Evolutionary conservation across 2,113 vertebrate species (phyloP), one percentile per base, ranked within the genome.

Genomic region (Romanogobio albipinnatus): DNA sequence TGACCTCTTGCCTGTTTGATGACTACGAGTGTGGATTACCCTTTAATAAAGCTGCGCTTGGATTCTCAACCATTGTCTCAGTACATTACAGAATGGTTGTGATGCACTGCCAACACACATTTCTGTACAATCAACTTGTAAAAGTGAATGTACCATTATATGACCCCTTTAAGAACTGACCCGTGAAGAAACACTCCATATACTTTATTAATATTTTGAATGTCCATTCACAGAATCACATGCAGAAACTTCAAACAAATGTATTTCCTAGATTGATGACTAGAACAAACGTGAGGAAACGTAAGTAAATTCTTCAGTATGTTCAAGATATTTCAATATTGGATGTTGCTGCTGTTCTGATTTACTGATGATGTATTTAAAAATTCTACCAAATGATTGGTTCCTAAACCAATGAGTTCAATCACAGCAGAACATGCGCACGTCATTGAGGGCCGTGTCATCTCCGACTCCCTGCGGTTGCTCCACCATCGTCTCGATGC

Each of bases 401-500:
- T 74, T 47, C 15, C 71, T 14, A 7, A 74, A 15, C 0, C 13
- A 49, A 33, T 58, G 39, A 3, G n/a, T 36, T 86, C 58, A 88
- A 22, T 88, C 76, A 4, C 87, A 88, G 77, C 87, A 88, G 82
- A 43, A 84, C 10, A 88, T 61, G 33, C 82, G 70, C 19, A 76
- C 81, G 1, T 88, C 87, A 43, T 88, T 88, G 66, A 88, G 85
- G 0, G 82, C 85, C 9, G 87, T 88, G 47, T 88, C 85, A 3
- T 88, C 87, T 82, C 71, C 87, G 11, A 84, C 13, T 1, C 85
- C 85, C 71, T 56, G 83, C 17, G 87, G 85, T 15, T 74, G 29
- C 39, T 88, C 87, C 5, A 88, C 78, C 5, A 82, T 86, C 33
- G 87, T 88, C 64, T 88, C 33, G 8, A 88, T 84, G 22, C 87